Percentiles rank a stretch among this genome's conserved stretches.
Conservation (phyloP, 1,140 invertebrate genomes). For the Pogonus chalceus region DNA sequence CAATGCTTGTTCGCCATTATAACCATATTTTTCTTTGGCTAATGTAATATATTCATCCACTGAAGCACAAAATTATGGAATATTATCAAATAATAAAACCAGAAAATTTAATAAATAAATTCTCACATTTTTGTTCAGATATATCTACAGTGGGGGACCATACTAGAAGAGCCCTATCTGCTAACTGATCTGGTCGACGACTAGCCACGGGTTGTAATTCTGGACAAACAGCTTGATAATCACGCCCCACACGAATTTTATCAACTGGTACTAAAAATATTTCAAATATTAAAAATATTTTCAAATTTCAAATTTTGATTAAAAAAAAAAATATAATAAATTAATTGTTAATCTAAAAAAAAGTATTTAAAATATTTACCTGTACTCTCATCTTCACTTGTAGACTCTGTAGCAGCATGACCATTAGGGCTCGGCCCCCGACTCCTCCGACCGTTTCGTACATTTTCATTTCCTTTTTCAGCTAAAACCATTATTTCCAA, state of each 20-base stretch:
- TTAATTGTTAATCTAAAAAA: slow-evolving; percentile 9
- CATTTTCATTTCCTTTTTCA: slow-evolving; percentile 69
- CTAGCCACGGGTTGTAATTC: slow-evolving; percentile 53
- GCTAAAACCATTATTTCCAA: slow-evolving; percentile 65
- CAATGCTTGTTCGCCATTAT: slow-evolving; percentile 93
- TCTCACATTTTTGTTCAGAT: slow-evolving; percentile 75
- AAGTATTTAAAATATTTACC: slow-evolving; percentile 50
- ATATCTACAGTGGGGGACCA: slow-evolving; percentile 90
- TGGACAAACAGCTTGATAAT: slow-evolving; percentile 87
- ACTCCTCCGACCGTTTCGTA: slow-evolving; percentile 74
- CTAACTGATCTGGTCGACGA: slow-evolving; percentile 46
- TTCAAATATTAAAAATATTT: slow-evolving; percentile 30
- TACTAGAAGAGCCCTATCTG: slow-evolving; percentile 83
- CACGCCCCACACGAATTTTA: slow-evolving; percentile 87
- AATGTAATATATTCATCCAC: slow-evolving; percentile 91
- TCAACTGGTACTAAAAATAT: slow-evolving; percentile 60
- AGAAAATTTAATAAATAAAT: slow-evolving; percentile 10
- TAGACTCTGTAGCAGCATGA: slow-evolving; percentile 64
- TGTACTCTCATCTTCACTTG: slow-evolving; percentile 66
- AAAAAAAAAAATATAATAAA: slow-evolving; percentile 7
- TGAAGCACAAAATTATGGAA: slow-evolving; percentile 36
- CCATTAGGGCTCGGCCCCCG: slow-evolving; percentile 81
- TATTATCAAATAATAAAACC: slow-evolving; percentile 5
- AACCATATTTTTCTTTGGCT: slow-evolving; percentile 97
- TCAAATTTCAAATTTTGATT: slow-evolving; percentile 33